Conservation (phyloP, 2,113 vertebrate species). For the Rhinolophus ferrumequinum region DNA sequence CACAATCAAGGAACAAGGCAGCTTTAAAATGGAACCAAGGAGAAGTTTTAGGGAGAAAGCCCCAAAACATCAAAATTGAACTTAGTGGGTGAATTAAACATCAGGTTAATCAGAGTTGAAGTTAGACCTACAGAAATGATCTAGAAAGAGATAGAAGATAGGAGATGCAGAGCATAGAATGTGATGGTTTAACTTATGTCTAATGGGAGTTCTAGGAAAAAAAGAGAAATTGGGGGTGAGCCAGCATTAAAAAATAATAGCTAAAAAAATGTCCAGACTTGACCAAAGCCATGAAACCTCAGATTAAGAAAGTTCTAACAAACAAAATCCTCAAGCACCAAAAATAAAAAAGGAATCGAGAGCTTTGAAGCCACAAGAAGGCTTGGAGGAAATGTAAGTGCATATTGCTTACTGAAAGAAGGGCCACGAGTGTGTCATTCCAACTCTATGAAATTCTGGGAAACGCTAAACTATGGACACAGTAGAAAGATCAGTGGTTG, state of each 20-base stretch:
- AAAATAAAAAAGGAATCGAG: background rate
- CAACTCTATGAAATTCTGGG: no score
- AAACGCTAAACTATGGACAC: background rate
- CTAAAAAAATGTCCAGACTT: background rate
- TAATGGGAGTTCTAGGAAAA: background rate
- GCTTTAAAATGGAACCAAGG: background rate
- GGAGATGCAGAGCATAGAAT: accelerated
- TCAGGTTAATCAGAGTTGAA: background rate
- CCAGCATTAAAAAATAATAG: background rate
- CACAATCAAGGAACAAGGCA: background rate
- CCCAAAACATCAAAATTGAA: background rate
- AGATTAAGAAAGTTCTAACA: background rate
- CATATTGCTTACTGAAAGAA: background rate
- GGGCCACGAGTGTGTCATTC: no score
- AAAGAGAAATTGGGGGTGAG: background rate
- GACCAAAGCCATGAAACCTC: background rate
- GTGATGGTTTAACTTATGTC: background rate
- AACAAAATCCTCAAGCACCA: background rate
- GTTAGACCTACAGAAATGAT: background rate
- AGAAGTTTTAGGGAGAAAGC: background rate
- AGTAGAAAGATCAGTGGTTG: no score
- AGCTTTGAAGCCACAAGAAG: background rate
- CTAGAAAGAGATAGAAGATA: background rate
- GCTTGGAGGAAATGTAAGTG: background rate
- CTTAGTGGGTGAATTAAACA: background rate